Conservation (phyloP, 2,888 invertebrate genomes). For the Campopleginae sp. region DNA sequence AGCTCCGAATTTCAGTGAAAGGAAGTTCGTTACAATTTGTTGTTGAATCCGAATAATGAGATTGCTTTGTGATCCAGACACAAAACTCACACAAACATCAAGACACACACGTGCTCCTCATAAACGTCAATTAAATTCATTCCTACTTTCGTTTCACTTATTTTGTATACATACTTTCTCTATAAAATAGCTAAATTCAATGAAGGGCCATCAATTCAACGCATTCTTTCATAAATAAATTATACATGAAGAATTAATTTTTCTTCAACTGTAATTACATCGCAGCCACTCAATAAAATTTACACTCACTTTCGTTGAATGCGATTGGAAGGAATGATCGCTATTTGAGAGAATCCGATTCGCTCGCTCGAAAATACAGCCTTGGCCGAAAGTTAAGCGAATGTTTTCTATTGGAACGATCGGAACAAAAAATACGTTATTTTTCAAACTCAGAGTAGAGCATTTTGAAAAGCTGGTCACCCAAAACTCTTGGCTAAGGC, state of each 20-base stretch:
- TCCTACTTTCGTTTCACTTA: constrained; percentile 36
- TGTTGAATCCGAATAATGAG: constrained; percentile 52
- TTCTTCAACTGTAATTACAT: not conserved
- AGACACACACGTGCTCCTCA: constrained; percentile 51
- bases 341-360: not conserved
- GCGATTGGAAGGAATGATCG: not conserved
- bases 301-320: not conserved
- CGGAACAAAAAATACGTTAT: too few relatives aligned
- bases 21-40: constrained; percentile 60
- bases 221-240: not conserved
- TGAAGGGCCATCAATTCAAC: not conserved
- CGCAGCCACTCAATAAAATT: not conserved
- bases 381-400: too few relatives aligned
- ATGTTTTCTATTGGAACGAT: too few relatives aligned
- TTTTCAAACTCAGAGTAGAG: too few relatives aligned
- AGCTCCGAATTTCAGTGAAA: constrained; percentile 61
- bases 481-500: too few relatives aligned
- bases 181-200: constrained; percentile 9
- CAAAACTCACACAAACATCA: constrained; percentile 27
- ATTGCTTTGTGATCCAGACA: constrained; percentile 51
- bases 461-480: too few relatives aligned
- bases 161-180: constrained; percentile 51
- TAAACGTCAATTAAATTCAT: constrained; percentile 58
- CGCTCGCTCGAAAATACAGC: not conserved
- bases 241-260: not conserved